phyloP scores from a whole-genome alignment of 2,113 vertebrate genomes.

The Malurus alboscapulatus region DNA sequence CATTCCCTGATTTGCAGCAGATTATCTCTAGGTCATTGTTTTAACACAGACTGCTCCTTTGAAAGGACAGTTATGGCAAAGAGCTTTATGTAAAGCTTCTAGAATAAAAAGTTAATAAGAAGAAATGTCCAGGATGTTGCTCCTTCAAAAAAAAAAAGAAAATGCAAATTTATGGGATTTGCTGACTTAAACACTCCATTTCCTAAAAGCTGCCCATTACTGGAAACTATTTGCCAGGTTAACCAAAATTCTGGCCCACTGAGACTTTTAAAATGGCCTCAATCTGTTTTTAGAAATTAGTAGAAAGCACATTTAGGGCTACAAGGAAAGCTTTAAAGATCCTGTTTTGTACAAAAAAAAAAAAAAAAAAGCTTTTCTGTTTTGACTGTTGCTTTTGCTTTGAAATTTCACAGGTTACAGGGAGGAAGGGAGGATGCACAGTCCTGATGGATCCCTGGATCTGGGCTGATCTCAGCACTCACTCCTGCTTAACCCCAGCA shows the following conservation, averaged over 20 bases:
- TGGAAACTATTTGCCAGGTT: neutral
- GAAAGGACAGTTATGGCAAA: neutral
- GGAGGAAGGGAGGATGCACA: neutral
- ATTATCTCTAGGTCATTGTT: neutral
- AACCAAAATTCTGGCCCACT: neutral
- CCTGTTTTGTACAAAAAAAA: neutral
- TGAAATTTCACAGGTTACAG: neutral
- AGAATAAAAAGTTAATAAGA: neutral
- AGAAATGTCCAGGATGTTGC: neutral
- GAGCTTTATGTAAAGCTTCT: neutral
- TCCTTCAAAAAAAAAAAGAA: neutral
- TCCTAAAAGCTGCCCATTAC: neutral
- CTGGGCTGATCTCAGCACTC: neutral
- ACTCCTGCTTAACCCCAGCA: neutral
- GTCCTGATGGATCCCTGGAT: neutral
- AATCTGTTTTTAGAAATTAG: neutral
- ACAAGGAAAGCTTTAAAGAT: neutral
- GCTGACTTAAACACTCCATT: neutral
- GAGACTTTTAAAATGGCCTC: neutral
- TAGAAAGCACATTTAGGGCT: neutral
- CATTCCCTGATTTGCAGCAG: neutral
- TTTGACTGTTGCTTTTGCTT: neutral
- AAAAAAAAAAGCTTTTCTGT: neutral
- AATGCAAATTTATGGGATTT: neutral
- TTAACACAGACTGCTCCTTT: neutral